A percentile compares a stretch with the other conserved stretches of the same genome.
These are phyloP conservation scores for Erannis defoliaria DNA, from an alignment of 2,888 invertebrate genomes.

Conservation along the genomic window DNA sequence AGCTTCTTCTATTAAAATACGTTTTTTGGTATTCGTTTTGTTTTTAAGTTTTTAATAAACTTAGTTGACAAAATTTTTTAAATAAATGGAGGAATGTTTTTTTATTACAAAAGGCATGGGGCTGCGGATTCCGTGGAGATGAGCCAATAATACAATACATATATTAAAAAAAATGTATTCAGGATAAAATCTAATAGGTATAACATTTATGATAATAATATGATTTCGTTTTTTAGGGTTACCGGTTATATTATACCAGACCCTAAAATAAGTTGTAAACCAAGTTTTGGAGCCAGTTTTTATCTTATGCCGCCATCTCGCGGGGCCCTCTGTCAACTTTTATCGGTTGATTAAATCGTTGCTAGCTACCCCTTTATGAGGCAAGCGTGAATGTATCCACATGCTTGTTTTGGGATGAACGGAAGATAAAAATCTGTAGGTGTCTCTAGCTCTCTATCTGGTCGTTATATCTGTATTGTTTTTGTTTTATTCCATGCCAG, in stretches of 20 bases:
- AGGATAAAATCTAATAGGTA: no score
- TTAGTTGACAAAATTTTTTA: no score
- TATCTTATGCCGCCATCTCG: constrained; percentile 73
- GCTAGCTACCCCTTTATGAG: constrained; percentile 78
- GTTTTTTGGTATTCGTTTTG: no score
- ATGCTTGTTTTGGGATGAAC: constrained; percentile 68
- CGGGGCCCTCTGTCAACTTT: constrained; percentile 69
- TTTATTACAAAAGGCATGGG: no score
- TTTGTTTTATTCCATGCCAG: constrained; percentile 33
- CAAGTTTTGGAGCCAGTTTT: constrained; percentile 45
- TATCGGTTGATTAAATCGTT: constrained; percentile 82
- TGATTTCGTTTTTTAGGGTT: no score
- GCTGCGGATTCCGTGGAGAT: no score
- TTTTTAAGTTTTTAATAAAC: no score
- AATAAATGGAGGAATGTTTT: no score
- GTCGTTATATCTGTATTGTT: constrained; percentile 48
- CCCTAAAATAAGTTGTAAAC: not conserved
- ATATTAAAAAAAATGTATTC: no score
- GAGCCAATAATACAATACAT: no score
- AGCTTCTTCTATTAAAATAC: no score
- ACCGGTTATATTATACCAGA: not conserved
- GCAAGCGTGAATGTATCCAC: constrained; percentile 60
- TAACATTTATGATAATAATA: no score
- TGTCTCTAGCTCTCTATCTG: constrained; percentile 55
- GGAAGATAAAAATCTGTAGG: constrained; percentile 63